phyloP scores from a whole-genome alignment of 2,888 invertebrate genomes.

The Mimachlamys varia region DNA sequence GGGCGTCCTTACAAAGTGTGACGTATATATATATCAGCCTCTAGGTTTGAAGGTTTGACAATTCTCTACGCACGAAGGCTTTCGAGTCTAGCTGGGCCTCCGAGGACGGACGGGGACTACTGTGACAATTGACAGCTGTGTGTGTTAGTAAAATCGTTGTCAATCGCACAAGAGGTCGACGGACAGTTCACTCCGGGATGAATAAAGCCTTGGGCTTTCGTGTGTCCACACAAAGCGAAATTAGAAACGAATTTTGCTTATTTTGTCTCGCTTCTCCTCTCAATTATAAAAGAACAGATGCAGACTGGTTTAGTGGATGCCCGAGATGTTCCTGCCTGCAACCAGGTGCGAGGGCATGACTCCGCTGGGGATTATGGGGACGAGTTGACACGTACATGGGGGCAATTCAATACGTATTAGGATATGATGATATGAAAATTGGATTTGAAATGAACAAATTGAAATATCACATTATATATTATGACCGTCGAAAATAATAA shows the following conservation, averaged over 20 bases:
- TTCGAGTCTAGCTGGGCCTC: neutral
- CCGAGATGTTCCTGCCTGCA: neutral
- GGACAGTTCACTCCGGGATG: neutral
- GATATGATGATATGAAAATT: neutral
- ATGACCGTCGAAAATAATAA: too few relatives aligned
- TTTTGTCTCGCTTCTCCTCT: constrained; percentile 14
- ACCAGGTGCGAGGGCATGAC: neutral
- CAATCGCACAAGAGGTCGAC: neutral
- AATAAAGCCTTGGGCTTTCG: neutral
- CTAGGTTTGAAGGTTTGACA: neutral
- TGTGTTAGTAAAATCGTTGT: neutral
- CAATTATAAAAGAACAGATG: constrained; percentile 31
- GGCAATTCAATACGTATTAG: neutral
- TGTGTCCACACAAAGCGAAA: constrained; percentile 28
- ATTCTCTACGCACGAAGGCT: neutral
- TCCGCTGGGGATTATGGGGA: neutral
- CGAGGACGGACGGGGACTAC: neutral
- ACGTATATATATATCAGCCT: neutral
- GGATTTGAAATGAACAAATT: neutral
- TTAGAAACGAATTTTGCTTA: constrained; percentile 36
- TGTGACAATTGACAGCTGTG: constrained; percentile 17
- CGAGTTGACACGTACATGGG: neutral
- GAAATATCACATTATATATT: neutral
- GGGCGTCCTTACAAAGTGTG: neutral
- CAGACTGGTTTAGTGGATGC: neutral